Percentiles rank a stretch among this genome's conserved stretches.
These are phyloP conservation scores for Odontomachus brunneus DNA, from an alignment of 1,140 invertebrate genomes.

Conservation along the genomic window DNA sequence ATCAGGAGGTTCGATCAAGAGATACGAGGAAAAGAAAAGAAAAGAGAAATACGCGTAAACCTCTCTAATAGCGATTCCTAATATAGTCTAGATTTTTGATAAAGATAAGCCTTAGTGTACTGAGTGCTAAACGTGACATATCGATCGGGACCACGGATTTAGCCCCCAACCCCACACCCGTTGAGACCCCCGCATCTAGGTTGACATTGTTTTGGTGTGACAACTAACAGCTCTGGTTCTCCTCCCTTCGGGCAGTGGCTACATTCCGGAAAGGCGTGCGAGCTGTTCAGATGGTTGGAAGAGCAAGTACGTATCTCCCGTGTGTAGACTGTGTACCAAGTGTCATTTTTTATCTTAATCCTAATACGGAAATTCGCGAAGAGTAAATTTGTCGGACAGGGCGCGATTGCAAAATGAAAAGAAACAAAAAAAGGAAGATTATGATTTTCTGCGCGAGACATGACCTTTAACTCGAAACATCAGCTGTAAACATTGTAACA, in stretches of 20 bases:
- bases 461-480: slow-evolving; percentile 42
- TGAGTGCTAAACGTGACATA: slow-evolving; percentile 51
- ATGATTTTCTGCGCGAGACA: background rate
- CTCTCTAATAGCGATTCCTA: background rate
- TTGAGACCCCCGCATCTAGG: slow-evolving; percentile 79
- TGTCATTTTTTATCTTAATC: slow-evolving; percentile 71
- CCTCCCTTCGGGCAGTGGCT: slow-evolving; percentile 92
- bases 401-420: slow-evolving; percentile 2
- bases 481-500: background rate
- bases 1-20: background rate
- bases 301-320: slow-evolving; percentile 96
- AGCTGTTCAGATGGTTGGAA: slow-evolving; percentile 98
- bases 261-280: slow-evolving; percentile 99
- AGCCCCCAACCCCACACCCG: slow-evolving; percentile 61
- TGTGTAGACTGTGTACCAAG: slow-evolving; percentile 82
- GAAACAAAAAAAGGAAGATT: background rate
- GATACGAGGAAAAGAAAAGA: background rate
- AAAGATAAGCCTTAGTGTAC: slow-evolving; percentile 16
- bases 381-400: slow-evolving; percentile 34
- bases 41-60: background rate
- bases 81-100: too few relatives aligned
- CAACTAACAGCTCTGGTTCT: slow-evolving; percentile 85
- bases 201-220: slow-evolving; percentile 82
- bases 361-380: slow-evolving; percentile 9
- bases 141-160: slow-evolving; percentile 67